Conservation (phyloP, 2,113 vertebrate genomes). For the Rhinopomastus cyanomelas region DNA sequence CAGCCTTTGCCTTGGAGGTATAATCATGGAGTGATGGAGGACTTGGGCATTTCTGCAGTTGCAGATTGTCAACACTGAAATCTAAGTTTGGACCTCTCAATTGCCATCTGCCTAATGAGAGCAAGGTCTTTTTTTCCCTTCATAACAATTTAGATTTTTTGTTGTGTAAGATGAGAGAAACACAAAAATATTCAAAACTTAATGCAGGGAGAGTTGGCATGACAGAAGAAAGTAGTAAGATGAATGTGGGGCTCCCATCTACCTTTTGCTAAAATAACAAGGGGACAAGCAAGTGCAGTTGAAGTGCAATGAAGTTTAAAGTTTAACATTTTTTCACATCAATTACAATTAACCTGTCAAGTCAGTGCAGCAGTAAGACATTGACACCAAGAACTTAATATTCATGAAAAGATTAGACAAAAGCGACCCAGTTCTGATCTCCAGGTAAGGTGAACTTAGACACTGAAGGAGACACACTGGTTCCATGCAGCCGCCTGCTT, state of each 20-base stretch:
- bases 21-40: conserved; percentile 9
- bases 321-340: neutral
- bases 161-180: neutral
- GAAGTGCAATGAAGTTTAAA: conserved; percentile 7
- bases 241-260: neutral
- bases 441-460: neutral
- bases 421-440: neutral
- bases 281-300: neutral
- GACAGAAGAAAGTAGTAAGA: conserved; percentile 17
- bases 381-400: neutral
- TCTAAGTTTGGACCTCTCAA: conserved; percentile 18
- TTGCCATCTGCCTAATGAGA: conserved; percentile 29
- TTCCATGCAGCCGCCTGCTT: neutral
- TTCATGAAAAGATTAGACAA: neutral
- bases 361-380: neutral
- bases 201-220: neutral
- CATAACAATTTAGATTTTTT: neutral
- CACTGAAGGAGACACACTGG: neutral
- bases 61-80: neutral
- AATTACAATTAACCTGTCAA: conserved; percentile 29
- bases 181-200: neutral
- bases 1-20: conserved; percentile 45
- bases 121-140: neutral
- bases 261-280: conserved; percentile 20
- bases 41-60: conserved; percentile 12